Evolutionary conservation across 2,888 invertebrate genomes (phyloP), one percentile per base, ranked within the genome.

Genomic region (Macrosoma leucophasiata): DNA sequence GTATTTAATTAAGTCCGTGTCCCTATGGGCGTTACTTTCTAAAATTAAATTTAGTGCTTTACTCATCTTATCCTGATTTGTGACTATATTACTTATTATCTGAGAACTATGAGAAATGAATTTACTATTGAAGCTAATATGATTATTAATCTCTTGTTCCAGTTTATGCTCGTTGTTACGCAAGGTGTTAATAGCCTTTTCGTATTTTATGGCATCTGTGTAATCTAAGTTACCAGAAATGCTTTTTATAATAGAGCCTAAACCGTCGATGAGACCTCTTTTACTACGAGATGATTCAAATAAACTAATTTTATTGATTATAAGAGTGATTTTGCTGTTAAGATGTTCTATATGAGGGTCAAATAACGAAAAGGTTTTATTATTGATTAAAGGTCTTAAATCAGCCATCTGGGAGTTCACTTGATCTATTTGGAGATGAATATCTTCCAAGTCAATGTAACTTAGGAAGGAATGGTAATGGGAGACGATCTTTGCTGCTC

Each of bases 351-450:
- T 22, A 22, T 17, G 30, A n/a, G 22, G 22, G 9, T 30, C 15
- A 9, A 22, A 23, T n/a, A 31, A 24, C 7, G 9, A 6, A 6
- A 12, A 31, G 11, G 23, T 31, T 13, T 31, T 13, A 10, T 21
- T 30, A 32, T 40, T 37, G 2, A 41, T 50, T 2, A 55, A 25
- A 4, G 33, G 30, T 1, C 53, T 50, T 29, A 54, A 53, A 15
- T 57, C 50, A 0, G 49, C 49, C 3, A 58, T 52, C 29, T 41
- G 52, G 54, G 0, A 58, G 54, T 31, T 54, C 48, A 11, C 33
- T 55, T 0, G 39, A 10, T 1, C 50, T 53, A 38, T 48, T 53
- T 0, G 55, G 55, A 5, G 55, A 14, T 1, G 56, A 52, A 15
- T 41, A 55, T 9, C 49, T 48, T 34, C 39, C 7, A 2, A 56